Base-by-base conservation (phyloP, 1,140 invertebrate genomes). In the Oncopeltus fasciatus region DNA sequence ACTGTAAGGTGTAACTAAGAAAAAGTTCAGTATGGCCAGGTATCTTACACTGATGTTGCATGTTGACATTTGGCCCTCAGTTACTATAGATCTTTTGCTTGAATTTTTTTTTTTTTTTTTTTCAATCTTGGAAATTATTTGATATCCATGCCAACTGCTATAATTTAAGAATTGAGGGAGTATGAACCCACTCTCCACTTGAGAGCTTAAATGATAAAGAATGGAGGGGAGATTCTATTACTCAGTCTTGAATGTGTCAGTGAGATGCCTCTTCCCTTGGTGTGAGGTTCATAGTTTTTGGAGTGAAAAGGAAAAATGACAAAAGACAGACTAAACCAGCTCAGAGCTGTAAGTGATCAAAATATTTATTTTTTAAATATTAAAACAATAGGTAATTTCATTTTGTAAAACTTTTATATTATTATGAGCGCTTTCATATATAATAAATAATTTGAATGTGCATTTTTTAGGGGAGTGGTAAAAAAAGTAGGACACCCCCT, bases 141-240 rank as follows among this genome's bases (percentile, higher is more conserved):
- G 14, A 38, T 38, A 14, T 5, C 5, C 31, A 5, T 38, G 31
- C 31, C 5, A 38, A 14, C 14, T 5, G 14, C 14, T 8, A 38
- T 38, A 8, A 5, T 8, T 8, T 5, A 14, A 38, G 31, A 14
- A 38, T 38, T 38, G 31, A 8, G 31, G 31, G 5, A 14, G 31
- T 38, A 8, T 38, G 14, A 53, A 24, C 49, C 21, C 12, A 53
- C 2, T 3, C 49, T 24, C 49, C 49, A 53, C 49, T 53, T 53
- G 49, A 53, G 49, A 53, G 49, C 49, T 53, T 53, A 53, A 53
- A 53, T 53, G 49, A 53, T 53, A 53, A 53, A 53, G 49, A 53
- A 53, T 53, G 49, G 49, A 27, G 49, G 49, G 49, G 49, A 53
- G 20, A 53, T 53, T 53, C 49, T 53, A 53, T 53, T 53, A 24